These are phyloP conservation scores for Sebastes jordani DNA, from an alignment of 2,797 vertebrate genomes.

Conservation along the genomic window DNA sequence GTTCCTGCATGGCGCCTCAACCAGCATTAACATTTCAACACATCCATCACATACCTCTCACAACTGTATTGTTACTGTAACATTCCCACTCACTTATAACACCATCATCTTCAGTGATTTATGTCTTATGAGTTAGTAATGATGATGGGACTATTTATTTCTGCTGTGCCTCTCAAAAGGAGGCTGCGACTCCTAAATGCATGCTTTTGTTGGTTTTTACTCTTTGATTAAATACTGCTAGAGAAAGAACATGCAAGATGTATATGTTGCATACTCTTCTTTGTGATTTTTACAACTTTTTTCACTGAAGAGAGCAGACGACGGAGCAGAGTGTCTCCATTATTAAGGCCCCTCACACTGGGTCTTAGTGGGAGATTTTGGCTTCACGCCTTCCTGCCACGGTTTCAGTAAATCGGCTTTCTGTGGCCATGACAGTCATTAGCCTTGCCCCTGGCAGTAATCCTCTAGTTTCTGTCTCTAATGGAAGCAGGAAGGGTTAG, in stretches of 20 bases:
- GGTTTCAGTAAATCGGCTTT: constrained; percentile 85
- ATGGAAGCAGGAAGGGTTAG: constrained; percentile 75
- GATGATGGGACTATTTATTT: background rate
- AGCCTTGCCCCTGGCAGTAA: constrained; percentile 83
- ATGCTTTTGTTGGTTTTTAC: background rate
- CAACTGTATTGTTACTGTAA: constrained; percentile 18
- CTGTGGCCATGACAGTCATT: constrained; percentile 83
- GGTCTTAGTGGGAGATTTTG: constrained; percentile 84
- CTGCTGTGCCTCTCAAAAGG: background rate
- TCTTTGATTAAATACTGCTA: background rate
- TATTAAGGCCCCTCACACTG: constrained; percentile 79
- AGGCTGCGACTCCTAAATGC: background rate
- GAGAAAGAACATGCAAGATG: background rate
- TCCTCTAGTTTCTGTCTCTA: constrained; percentile 81
- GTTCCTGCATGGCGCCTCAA: constrained; percentile 2
- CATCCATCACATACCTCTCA: background rate
- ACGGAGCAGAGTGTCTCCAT: constrained; percentile 63
- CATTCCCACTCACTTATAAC: background rate
- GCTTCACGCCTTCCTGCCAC: constrained; percentile 81
- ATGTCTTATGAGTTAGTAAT: constrained; percentile 3
- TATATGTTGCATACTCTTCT: constrained; percentile 13
- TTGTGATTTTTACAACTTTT: constrained; percentile 55
- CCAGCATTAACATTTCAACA: constrained; percentile 37
- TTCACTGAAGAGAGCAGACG: constrained; percentile 33
- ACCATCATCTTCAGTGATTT: constrained; percentile 6